Percentiles rank a stretch among this genome's conserved stretches.
These are phyloP conservation scores for Hozukius guyotensis DNA, from an alignment of 2,797 vertebrate genomes.

Conservation along the genomic window DNA sequence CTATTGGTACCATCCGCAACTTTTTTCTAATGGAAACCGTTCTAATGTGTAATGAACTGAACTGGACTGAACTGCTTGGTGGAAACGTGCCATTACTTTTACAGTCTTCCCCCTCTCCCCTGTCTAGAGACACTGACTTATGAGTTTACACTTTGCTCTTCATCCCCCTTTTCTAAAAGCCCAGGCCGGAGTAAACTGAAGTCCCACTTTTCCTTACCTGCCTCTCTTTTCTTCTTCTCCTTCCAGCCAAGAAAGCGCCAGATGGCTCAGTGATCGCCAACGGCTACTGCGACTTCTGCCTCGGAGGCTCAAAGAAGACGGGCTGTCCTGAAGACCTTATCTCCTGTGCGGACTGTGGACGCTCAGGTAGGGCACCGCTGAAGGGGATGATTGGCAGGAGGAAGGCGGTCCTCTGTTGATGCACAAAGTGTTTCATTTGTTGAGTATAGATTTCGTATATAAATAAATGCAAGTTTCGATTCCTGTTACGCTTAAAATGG, in stretches of 20 bases:
- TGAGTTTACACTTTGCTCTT: conserved; percentile 44
- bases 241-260: conserved; percentile 91
- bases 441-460: conserved; percentile 24
- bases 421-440: conserved; percentile 34
- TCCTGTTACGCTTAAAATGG: conserved; percentile 34
- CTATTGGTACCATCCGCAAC: too few relatives aligned
- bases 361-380: conserved; percentile 88
- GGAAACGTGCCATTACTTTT: background rate
- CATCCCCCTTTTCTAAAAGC: background rate
- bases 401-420: conserved; percentile 73
- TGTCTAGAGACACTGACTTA: conserved; percentile 28
- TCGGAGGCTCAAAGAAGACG: conserved; percentile 94
- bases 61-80: too few relatives aligned
- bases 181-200: background rate
- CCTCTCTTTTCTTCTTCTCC: conserved; percentile 32
- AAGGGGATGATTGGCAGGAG: conserved; percentile 74
- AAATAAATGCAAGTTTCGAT: conserved; percentile 25
- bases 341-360: conserved; percentile 95
- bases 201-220: conserved; percentile 14
- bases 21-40: too few relatives aligned
- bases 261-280: conserved; percentile 94
- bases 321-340: conserved; percentile 96
- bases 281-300: conserved; percentile 95
- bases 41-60: too few relatives aligned
- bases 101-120: conserved; percentile 9